phyloP scores from a whole-genome alignment of 2,888 invertebrate genomes.

The Cybosia mesomella region DNA sequence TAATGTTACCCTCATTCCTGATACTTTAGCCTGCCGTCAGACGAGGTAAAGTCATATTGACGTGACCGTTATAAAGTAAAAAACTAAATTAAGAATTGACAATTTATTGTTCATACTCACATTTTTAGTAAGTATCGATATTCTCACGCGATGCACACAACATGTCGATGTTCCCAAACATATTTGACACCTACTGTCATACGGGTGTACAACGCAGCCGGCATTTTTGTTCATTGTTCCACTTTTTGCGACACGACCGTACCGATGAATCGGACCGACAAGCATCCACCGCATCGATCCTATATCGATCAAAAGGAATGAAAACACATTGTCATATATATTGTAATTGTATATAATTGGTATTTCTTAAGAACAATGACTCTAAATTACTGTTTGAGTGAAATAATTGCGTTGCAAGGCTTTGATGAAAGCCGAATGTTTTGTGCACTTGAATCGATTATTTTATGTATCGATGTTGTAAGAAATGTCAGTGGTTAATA shows the following conservation, averaged over 20 bases:
- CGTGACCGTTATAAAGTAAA: too few relatives aligned
- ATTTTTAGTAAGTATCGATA: conserved; percentile 7
- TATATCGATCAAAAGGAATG: conserved; percentile 80
- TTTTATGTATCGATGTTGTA: conserved; percentile 49
- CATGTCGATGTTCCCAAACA: conserved; percentile 43
- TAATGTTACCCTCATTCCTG: too few relatives aligned
- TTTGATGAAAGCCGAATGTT: conserved; percentile 79
- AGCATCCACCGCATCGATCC: conserved; percentile 76
- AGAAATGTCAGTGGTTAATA: conserved; percentile 45
- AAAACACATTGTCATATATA: conserved; percentile 83
- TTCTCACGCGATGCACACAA: conserved; percentile 29
- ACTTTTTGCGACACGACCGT: conserved; percentile 70
- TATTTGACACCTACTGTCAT: conserved; percentile 72
- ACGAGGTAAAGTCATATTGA: too few relatives aligned
- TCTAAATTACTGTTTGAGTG: conserved; percentile 82
- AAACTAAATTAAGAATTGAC: background rate
- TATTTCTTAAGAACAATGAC: conserved; percentile 86
- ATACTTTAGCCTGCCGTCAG: too few relatives aligned
- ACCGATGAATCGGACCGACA: conserved; percentile 62
- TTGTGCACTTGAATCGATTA: conserved; percentile 66
- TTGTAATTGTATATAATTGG: conserved; percentile 87
- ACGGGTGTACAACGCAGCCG: conserved; percentile 37
- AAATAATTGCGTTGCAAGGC: conserved; percentile 79
- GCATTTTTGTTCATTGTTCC: conserved; percentile 75
- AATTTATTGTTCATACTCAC: background rate